Base-by-base conservation (phyloP, 2,113 vertebrate species). In the Butastur rufipennis region DNA sequence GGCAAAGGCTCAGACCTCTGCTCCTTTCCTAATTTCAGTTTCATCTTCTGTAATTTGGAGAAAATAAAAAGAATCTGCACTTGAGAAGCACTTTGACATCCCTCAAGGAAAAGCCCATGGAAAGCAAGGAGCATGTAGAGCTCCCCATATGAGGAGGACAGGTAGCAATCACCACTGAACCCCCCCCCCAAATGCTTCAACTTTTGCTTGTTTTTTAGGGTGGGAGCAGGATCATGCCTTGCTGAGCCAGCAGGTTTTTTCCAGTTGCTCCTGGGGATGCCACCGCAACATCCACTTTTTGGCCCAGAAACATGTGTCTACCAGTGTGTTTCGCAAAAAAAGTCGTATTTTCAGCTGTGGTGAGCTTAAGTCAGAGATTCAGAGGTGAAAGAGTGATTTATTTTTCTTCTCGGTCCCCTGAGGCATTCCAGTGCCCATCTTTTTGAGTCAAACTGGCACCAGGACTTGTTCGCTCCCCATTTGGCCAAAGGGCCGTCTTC, bases 141-240 rank as follows among this genome's bases (percentile, higher is more conserved):
- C 9, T 81, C 34, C 36, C 20, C 5, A 2, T 1, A 0, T 4
- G 11, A 1, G 1, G 43, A 25, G 14, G 10, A 62, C 16, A 10
- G 34, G 42, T 48, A 36, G 16, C 10, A 62, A 56, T 10, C 23
- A 15, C 23, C 23, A 36, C 72, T 2, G 2, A 40, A 71, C 42
- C 71, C 40, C 15, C 29, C 25, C 29, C 7, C 3, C 72, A 79
- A 80, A 9, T 6, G 6, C 31, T 56, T 86, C 66, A 88, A 26
- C 67, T 79, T 56, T 36, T 40, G 32, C 48, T 67, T 70, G 21
- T 2, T 9, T 90, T 89, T 90, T 47, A 31, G 36, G 19, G 14
- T 68, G 62, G 63, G 34, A 68, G 18, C 36, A 78, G 31, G 61
- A 52, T 56, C 3, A 1, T 13, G 73, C 52, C 55, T 52, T 77